Evolutionary conservation across 2,797 vertebrate species (phyloP), one percentile per base, ranked within the genome.

Genomic region (Sphaeramia orbicularis): DNA sequence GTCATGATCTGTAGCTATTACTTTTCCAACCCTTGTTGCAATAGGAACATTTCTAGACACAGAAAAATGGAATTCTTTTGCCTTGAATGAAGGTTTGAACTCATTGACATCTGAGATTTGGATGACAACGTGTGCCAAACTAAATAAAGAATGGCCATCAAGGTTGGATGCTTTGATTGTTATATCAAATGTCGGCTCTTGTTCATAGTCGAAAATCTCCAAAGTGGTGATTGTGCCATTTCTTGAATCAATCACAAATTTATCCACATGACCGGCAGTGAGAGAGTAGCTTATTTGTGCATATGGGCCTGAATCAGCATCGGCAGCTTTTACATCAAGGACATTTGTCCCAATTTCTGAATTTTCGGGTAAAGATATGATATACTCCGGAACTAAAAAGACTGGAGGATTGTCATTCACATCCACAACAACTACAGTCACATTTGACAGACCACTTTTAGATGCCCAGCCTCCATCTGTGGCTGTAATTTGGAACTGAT

Each of bases 321-420:
- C 94, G 10, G 36, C 56, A 8, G 94, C 93, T 38, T 59, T 81
- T 36, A 91, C 48, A 59, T 68, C 68, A 3, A 93, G 42, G 57
- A 95, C 83, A 43, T 42, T 63, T 42, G 74, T 90, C 55, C 92
- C 93, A 58, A 81, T 77, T 5, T 65, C 66, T 24, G 86, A 84
- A 73, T 95, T 94, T 85, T 95, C 94, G 15, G 69, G 48, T 30
- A 95, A 65, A 60, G 80, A 83, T 5, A 42, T 57, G 1, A 36
- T 60, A 52, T 88, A 94, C 49, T 91, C 74, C 4, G 66, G 76
- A 13, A 66, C 81, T 15, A 75, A 69, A 77, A 95, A 94, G 7
- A 90, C 51, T 7, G 94, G 93, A 38, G 87, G 85, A 73, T 94
- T 95, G 79, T 95, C 94, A 58, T 95, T 94, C 37, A 93, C 86